Base-by-base conservation (phyloP, 2,888 invertebrate species). In the Sarcophaga variegata region DNA sequence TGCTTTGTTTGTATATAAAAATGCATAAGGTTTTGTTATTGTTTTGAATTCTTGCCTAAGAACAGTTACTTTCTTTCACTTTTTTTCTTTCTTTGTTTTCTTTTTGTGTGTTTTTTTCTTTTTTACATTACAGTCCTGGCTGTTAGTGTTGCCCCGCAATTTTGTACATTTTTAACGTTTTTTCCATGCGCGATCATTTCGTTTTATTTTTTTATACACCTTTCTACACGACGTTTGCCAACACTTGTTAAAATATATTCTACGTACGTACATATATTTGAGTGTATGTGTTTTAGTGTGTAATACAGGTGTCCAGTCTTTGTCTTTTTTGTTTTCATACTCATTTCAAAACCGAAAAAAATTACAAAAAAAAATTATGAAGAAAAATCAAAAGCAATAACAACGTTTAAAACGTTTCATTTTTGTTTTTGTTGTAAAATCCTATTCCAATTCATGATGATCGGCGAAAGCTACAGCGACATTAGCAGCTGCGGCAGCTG, bases 401-500 rank as follows among this genome's bases (percentile, higher is more conserved):
- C 54, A 54, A 60, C 71, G 77, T 83, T 77, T 83, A 45, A 25
- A 74, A 78, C 49, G 60, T 22, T 49, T 60, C 22, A 72, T 22
- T 5, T n/a, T 8, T 49, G 12, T 17, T 70, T 66, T 45, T 71
- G 25, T 71, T 60, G 72, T 79, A 49, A 67, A 67, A 62, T 37
- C 37, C 72, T 88, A 83, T 27, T 86, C 74, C 80, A 84, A 88
- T 70, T 83, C 62, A 80, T 77, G 89, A 85, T 88, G 89, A 87
- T 89, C 85, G 84, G 74, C 84, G 83, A 88, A 88, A 89, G 88
- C 76, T 90, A 89, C 90, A 89, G 88, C 89, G 91, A 92, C 92
- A 92, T 49, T 92, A 93, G 92, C 92, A 74, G 91, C 91, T 72
- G 63, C 92, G 64, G 91, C 91, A 71, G 70, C 91, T 74, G 63